Conservation (phyloP, 2,113 vertebrate species). For the Tichodroma muraria region DNA sequence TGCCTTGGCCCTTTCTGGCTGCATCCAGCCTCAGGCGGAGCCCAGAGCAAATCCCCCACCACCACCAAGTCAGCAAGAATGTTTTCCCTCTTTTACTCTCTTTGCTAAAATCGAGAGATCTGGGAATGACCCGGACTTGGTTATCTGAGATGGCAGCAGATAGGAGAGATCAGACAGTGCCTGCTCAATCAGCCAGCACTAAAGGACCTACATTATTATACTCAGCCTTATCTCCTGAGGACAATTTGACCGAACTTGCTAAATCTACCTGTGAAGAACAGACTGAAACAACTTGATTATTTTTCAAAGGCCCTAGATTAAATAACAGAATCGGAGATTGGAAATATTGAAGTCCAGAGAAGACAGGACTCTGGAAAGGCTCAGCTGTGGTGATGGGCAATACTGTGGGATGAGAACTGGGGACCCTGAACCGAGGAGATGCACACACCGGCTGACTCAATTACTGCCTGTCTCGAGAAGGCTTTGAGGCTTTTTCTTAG, state of each 20-base stretch:
- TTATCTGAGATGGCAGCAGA: not conserved
- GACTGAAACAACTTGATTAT: not conserved
- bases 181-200: not conserved
- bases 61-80: not conserved
- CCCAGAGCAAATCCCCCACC: not conserved
- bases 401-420: not conserved
- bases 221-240: not conserved
- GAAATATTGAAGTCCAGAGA: not conserved
- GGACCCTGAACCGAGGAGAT: not conserved
- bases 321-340: not conserved
- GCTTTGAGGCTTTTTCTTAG: not conserved
- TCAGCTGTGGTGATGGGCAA: not conserved
- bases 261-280: not conserved
- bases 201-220: not conserved
- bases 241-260: not conserved
- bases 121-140: not conserved
- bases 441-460: rapidly evolving
- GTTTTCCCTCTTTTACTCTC: not conserved
- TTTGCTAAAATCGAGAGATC: not conserved
- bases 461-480: not conserved
- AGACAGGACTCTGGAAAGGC: not conserved
- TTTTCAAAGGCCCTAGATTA: not conserved
- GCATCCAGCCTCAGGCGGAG: not conserved
- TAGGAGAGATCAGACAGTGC: not conserved
- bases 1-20: not conserved